These are phyloP conservation scores for Pangasius macronema DNA, from an alignment of 2,797 vertebrate species.

Conservation along the genomic window DNA sequence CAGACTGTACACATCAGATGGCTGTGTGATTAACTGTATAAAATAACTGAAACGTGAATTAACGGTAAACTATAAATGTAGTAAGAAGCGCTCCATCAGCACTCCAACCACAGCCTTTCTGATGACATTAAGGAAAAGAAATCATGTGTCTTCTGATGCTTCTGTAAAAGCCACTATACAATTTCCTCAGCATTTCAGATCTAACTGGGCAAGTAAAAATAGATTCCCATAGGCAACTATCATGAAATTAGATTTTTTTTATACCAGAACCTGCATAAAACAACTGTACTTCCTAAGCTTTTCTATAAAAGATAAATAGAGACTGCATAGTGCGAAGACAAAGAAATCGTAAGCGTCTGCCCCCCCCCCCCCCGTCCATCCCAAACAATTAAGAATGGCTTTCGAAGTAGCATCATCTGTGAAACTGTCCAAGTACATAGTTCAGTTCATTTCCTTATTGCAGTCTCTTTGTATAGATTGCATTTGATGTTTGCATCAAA, in stretches of 20 bases:
- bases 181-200: neutral
- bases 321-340: neutral
- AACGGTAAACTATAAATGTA: neutral
- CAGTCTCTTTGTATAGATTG: neutral
- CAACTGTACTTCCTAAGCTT: neutral
- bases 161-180: neutral
- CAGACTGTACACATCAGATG: neutral
- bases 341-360: neutral
- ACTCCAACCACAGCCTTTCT: neutral
- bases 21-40: too few species aligned
- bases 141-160: neutral
- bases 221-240: conserved; percentile 4
- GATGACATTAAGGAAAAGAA: neutral
- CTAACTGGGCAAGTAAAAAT: neutral
- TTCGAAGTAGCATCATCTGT: neutral
- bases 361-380: neutral
- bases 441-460: neutral
- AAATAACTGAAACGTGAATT: neutral
- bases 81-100: neutral
- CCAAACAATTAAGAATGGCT: neutral
- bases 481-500: conserved; percentile 4
- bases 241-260: conserved; percentile 5
- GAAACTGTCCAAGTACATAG: neutral
- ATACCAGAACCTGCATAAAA: neutral
- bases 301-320: neutral